These are phyloP conservation scores for Drosophila emarginata DNA, from an alignment of 2,888 invertebrate species.

Conservation along the genomic window DNA sequence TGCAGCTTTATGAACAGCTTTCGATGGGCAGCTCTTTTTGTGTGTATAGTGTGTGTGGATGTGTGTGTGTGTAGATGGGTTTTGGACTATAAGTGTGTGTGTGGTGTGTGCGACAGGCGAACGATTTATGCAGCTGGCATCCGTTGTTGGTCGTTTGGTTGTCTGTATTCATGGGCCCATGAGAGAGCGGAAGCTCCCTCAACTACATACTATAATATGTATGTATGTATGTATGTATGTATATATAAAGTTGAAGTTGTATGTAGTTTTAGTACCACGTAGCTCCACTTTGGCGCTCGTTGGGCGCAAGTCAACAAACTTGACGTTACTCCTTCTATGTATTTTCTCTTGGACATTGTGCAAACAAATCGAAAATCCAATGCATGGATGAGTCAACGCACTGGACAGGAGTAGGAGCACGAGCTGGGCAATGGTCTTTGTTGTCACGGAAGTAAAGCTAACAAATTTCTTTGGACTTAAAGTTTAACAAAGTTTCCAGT, in stretches of 20 bases:
- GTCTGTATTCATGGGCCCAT: slow-evolving; percentile 42
- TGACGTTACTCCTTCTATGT: slow-evolving; percentile 46
- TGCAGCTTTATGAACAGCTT: slow-evolving; percentile 71
- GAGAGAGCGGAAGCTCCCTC: slow-evolving; percentile 63
- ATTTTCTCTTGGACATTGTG: slow-evolving; percentile 30
- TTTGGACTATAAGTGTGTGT: slow-evolving; percentile 23
- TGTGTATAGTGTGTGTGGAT: slow-evolving; percentile 11
- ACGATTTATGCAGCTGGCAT: slow-evolving; percentile 77
- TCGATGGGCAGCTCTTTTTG: slow-evolving; percentile 35
- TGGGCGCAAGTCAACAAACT: slow-evolving; percentile 75
- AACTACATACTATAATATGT: slow-evolving; percentile 28
- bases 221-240: too few species aligned
- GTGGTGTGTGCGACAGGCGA: slow-evolving; percentile 47
- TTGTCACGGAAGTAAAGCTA: slow-evolving; percentile 41
- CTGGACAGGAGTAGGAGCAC: slow-evolving; percentile 14
- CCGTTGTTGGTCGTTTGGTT: slow-evolving; percentile 53
- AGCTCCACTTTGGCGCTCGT: slow-evolving; percentile 67
- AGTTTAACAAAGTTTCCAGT: slow-evolving; percentile 4
- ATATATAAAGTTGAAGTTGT: slow-evolving; percentile 15
- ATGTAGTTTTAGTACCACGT: slow-evolving; percentile 34
- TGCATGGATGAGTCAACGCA: slow-evolving; percentile 45
- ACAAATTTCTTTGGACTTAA: slow-evolving; percentile 13
- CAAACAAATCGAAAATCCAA: slow-evolving; percentile 46
- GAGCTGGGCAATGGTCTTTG: slow-evolving; percentile 19
- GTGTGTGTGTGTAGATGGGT: slow-evolving; percentile 18